A percentile compares a stretch with the other conserved stretches of the same genome.
Evolutionary conservation across 2,888 invertebrate species (phyloP).

Genomic region (Strigamia transsilvanica): DNA sequence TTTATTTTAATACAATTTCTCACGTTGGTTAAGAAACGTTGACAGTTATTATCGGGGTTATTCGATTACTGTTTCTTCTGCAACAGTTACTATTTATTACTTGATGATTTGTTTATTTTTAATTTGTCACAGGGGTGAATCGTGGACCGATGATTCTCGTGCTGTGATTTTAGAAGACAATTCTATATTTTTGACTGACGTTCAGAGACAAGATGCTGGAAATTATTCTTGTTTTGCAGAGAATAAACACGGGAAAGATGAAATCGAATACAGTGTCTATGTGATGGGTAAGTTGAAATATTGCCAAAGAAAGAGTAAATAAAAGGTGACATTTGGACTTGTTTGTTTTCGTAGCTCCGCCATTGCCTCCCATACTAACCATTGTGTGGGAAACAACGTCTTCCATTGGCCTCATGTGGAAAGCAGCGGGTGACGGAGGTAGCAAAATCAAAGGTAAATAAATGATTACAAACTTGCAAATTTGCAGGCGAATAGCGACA

Average conservation of each 20-base stretch:
- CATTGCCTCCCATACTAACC: conserved; percentile 61
- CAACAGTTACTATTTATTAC: not conserved
- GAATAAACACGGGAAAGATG: conserved; percentile 55
- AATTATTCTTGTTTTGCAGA: conserved; percentile 56
- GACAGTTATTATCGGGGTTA: not conserved
- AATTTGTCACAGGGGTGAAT: conserved; percentile 37
- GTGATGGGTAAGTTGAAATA: conserved; percentile 54
- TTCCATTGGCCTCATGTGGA: conserved; percentile 63
- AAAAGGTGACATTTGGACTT: not conserved
- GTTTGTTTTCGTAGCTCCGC: conserved; percentile 57
- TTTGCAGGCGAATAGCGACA: too few relatives aligned
- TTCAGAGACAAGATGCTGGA: conserved; percentile 54
- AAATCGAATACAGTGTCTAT: conserved; percentile 52
- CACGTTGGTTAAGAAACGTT: not conserved
- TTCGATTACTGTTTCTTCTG: not conserved
- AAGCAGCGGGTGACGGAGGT: conserved; percentile 54
- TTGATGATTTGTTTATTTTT: not conserved
- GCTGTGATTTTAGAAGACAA: conserved; percentile 50
- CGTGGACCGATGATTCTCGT: conserved; percentile 37
- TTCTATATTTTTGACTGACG: conserved; percentile 53
- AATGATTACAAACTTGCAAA: too few relatives aligned
- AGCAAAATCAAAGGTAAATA: conserved; percentile 55
- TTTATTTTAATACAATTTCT: not conserved
- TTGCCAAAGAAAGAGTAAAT: not conserved
- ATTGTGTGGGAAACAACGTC: conserved; percentile 61